phyloP scores from a whole-genome alignment of 2,113 vertebrate genomes.

The Carassius carassius region DNA sequence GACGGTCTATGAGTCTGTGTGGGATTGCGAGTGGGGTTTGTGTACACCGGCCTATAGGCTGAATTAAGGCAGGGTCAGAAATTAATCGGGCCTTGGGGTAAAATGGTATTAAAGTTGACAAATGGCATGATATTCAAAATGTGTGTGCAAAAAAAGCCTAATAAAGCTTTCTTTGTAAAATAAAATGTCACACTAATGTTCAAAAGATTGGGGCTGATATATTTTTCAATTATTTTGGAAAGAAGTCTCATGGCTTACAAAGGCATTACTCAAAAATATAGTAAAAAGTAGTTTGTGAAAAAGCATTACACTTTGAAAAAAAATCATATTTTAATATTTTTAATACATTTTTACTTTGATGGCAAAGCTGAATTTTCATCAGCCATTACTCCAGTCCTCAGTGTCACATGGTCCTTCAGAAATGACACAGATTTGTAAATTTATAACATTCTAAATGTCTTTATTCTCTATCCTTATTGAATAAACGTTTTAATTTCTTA shows the following conservation, averaged over 20 bases:
- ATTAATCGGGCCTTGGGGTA: background rate
- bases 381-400: no score
- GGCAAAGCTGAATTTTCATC: no score
- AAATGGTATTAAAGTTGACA: background rate
- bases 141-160: background rate
- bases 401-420: no score
- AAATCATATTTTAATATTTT: background rate
- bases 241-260: no score
- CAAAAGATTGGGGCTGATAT: no score
- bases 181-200: no score
- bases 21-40: background rate
- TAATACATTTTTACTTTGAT: background rate
- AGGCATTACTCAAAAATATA: background rate
- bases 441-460: no score
- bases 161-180: no score
- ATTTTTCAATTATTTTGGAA: no score
- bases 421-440: no score
- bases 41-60: constrained; percentile 28
- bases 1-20: constrained; percentile 60
- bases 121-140: background rate
- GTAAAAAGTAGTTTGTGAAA: background rate
- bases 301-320: background rate
- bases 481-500: no score
- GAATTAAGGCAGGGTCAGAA: constrained; percentile 51
- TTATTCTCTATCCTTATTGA: no score